Conservation (phyloP, 2,888 invertebrate species). For the Terebella lapidaria region DNA sequence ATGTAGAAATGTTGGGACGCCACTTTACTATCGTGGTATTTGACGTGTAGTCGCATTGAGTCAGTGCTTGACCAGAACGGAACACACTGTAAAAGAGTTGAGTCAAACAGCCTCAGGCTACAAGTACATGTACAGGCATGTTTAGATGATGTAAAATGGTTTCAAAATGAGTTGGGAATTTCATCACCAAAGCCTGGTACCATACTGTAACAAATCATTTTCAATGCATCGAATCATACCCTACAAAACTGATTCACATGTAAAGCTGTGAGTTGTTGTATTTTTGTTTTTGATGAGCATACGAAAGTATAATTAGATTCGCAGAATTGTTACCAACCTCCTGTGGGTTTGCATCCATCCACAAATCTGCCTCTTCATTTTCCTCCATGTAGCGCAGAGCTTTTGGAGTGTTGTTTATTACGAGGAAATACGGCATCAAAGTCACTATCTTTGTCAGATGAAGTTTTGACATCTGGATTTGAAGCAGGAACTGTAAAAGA, state of each 20-base stretch:
- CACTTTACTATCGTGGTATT: conserved; percentile 70
- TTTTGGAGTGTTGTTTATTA: conserved; percentile 61
- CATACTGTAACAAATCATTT: too few relatives aligned
- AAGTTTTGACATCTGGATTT: conserved; percentile 66
- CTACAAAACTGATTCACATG: too few relatives aligned
- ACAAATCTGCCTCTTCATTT: conserved; percentile 76
- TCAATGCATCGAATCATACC: too few relatives aligned
- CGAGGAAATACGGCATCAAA: conserved; percentile 72
- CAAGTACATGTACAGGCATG: too few relatives aligned
- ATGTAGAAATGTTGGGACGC: conserved; percentile 75
- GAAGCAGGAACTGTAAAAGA: conserved; percentile 61
- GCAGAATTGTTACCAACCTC: too few relatives aligned
- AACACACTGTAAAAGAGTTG: conserved; percentile 52
- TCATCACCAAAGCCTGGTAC: too few relatives aligned
- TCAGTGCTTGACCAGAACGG: conserved; percentile 80
- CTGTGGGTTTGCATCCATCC: conserved; percentile 61
- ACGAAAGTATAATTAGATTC: too few relatives aligned
- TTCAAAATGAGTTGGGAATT: too few relatives aligned
- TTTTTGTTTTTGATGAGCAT: too few relatives aligned
- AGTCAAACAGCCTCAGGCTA: too few relatives aligned
- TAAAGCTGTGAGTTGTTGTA: too few relatives aligned
- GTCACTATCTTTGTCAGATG: conserved; percentile 75
- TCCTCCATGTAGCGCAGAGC: conserved; percentile 74
- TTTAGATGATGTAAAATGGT: too few relatives aligned
- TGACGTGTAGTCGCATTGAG: conserved; percentile 75